A percentile compares a stretch with the other conserved stretches of the same genome.
These are phyloP conservation scores for Onchidella celtica DNA, from an alignment of 2,888 invertebrate species.

Conservation along the genomic window DNA sequence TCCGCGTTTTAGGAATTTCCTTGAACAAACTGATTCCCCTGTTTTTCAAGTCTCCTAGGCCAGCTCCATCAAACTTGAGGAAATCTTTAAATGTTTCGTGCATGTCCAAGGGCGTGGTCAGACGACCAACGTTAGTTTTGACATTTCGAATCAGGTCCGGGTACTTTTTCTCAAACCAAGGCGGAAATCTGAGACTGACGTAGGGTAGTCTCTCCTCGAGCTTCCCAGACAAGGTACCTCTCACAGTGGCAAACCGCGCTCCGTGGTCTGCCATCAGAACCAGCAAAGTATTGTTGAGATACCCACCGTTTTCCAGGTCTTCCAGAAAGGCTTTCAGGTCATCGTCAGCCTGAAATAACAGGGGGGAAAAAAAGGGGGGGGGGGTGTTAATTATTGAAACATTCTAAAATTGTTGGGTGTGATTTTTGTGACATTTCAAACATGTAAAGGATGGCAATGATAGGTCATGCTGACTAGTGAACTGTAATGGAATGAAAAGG, in stretches of 20 bases:
- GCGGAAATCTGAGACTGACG: slow-evolving; percentile 89
- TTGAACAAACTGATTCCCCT: slow-evolving; percentile 76
- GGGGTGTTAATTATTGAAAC: too few relatives aligned
- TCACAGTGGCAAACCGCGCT: slow-evolving; percentile 87
- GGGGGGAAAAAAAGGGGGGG: too few relatives aligned
- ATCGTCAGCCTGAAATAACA: slow-evolving; percentile 87
- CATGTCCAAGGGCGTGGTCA: slow-evolving; percentile 94
- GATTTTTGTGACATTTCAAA: too few relatives aligned
- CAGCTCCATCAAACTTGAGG: slow-evolving; percentile 81
- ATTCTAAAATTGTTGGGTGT: too few relatives aligned
- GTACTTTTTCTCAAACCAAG: slow-evolving; percentile 84
- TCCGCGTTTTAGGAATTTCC: slow-evolving; percentile 85
- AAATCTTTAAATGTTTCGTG: slow-evolving; percentile 89
- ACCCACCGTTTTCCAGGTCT: slow-evolving; percentile 83
- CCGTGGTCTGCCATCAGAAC: slow-evolving; percentile 97
- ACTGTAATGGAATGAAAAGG: too few relatives aligned
- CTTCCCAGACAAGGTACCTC: slow-evolving; percentile 93
- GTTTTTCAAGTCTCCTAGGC: slow-evolving; percentile 50
- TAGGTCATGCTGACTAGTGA: too few relatives aligned
- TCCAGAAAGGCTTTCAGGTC: slow-evolving; percentile 84
- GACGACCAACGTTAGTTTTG: slow-evolving; percentile 84
- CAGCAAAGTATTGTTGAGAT: slow-evolving; percentile 89
- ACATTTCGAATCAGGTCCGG: slow-evolving; percentile 84
- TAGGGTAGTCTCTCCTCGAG: slow-evolving; percentile 94
- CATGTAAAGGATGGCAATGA: too few relatives aligned